Base-by-base conservation (phyloP, 2,888 invertebrate genomes). In the Phlogophora meticulosa region DNA sequence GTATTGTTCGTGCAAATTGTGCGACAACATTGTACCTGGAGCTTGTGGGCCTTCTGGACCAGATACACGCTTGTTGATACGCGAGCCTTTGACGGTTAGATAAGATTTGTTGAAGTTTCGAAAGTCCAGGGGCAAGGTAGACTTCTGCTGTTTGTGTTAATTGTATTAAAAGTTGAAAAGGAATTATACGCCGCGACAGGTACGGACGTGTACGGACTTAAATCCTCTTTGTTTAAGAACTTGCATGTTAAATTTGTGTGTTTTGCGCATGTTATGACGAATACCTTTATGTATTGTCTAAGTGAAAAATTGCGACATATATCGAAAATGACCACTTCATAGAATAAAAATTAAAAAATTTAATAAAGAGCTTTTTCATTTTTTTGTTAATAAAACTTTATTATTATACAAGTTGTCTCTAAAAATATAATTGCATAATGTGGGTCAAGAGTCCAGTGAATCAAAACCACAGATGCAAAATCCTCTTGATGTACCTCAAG, bases 1-100 rank as follows among this genome's bases (percentile, higher is more conserved):
- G 63, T 52, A 78, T 76, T 76, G 76, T 78, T 61, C 71, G 51
- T 11, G 24, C 60, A 55, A 78, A 74, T 69, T 68, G 69, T 57
- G 51, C 68, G 68, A 68, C 78, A 52, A 73, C 67, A 53, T 46
- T 49, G 58, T 58, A 11, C 36, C 48, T 2, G 0, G n/a, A 13
- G 42, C 32, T 5, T 11, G 40, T 22, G 63, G 58, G 36, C 52
- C 9, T 20, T 48, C 55, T 15, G 17, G 7, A 32, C 36, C 15
- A 10, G 36, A 48, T 43, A 53, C 48, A 49, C 56, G 59, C 40
- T 57, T 55, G 57, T 46, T 59, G 58, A 59, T 60, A 65, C 40
- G 55, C 43, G 36, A 10, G 49, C 55, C 49, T 59, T 65, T 51
- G 42, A 48, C 13, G 9, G 7, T 13, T n/a, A 63, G 78, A 78